These are phyloP conservation scores for Tachysurus fulvidraco DNA, from an alignment of 2,113 vertebrate genomes.

Conservation along the genomic window DNA sequence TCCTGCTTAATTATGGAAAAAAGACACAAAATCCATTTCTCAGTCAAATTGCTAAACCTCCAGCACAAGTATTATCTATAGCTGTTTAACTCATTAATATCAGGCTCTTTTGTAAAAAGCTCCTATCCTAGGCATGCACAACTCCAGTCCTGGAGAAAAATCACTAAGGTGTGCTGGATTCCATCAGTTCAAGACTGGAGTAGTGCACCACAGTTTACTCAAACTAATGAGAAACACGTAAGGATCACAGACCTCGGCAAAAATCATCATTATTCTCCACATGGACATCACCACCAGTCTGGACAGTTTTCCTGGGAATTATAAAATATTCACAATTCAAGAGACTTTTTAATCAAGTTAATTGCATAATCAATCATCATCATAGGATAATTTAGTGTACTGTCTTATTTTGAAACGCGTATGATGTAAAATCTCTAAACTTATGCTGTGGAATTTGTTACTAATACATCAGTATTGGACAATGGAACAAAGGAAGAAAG, in stretches of 20 bases:
- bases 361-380: neutral
- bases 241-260: conserved; percentile 25
- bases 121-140: too few species aligned
- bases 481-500: too few species aligned
- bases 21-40: neutral
- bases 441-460: too few species aligned
- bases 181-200: neutral
- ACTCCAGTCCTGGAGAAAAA: neutral
- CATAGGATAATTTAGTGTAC: neutral
- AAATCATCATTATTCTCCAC: neutral
- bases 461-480: too few species aligned
- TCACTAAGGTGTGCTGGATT: neutral
- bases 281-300: neutral
- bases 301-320: neutral
- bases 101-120: neutral
- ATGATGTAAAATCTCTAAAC: too few species aligned
- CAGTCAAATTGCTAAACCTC: neutral
- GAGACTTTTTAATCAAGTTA: neutral
- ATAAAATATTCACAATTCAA: neutral
- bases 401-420: too few species aligned
- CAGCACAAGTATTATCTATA: neutral
- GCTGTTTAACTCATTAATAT: neutral
- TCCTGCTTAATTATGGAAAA: neutral
- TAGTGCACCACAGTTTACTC: neutral
- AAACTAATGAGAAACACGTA: neutral